Percentiles rank a stretch among this genome's conserved stretches.
phyloP scores from a whole-genome alignment of 1,140 invertebrate species.

The Sinonovacula constricta region DNA sequence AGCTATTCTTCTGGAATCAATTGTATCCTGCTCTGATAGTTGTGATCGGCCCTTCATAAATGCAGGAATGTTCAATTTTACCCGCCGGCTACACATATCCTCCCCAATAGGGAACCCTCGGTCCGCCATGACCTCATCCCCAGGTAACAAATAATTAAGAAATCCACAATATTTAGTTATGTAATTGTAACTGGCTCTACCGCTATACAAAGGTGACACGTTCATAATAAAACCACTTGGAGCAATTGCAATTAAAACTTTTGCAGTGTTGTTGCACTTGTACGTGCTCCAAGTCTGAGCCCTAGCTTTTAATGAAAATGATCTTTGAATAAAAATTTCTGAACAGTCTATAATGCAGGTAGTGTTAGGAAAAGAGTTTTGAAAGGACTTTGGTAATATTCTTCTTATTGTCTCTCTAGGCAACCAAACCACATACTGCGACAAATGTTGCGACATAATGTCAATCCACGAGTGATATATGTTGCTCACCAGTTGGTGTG shows the following conservation, averaged over 20 bases:
- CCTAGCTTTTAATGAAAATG: too few relatives aligned
- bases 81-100: constrained; percentile 8
- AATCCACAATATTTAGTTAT: constrained; percentile 62
- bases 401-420: too few relatives aligned
- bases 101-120: too few relatives aligned
- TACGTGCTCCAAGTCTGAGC: constrained; percentile 52
- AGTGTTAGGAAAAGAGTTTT: constrained; percentile 17
- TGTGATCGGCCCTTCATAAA: constrained; percentile 55
- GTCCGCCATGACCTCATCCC: too few relatives aligned
- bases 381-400: constrained; percentile 23
- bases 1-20: constrained; percentile 60
- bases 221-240: constrained; percentile 67
- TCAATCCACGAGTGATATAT: too few relatives aligned
- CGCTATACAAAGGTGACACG: constrained; percentile 67
- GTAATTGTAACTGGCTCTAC: constrained; percentile 62
- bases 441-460: too few relatives aligned
- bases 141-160: too few relatives aligned
- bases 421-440: too few relatives aligned
- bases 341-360: too few relatives aligned
- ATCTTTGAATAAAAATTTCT: too few relatives aligned
- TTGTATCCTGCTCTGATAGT: constrained; percentile 46
- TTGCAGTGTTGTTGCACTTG: constrained; percentile 60
- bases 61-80: constrained; percentile 54
- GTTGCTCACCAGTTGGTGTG: too few relatives aligned
- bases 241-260: constrained; percentile 69